Evolutionary conservation across 30 jellyfish, hydroid and myxozoan species (phyloP).

Genomic region (Morbakka virulenta): DNA sequence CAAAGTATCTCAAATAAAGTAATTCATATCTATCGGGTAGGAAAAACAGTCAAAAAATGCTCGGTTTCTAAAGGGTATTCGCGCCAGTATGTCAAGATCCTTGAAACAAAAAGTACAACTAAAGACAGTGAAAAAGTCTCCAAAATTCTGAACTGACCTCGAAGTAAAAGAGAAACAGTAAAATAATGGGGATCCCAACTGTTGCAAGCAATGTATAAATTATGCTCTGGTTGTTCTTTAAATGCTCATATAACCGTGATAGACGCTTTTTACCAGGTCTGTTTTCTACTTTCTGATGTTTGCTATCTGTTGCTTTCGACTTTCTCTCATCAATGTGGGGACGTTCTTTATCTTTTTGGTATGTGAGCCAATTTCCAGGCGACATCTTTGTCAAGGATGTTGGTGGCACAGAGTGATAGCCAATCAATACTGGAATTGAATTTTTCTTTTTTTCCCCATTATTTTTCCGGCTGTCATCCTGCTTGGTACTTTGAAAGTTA

Average conservation of each 20-base stretch:
- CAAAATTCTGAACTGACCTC: no score
- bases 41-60: no score
- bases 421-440: slow-evolving; percentile 95
- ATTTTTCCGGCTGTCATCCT: slow-evolving; percentile 6
- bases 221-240: slow-evolving; percentile 73
- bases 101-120: not conserved
- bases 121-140: not conserved
- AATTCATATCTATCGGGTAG: no score
- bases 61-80: no score
- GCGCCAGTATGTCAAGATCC: not conserved
- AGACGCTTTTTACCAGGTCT: slow-evolving; percentile 30
- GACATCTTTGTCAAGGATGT: slow-evolving; percentile 58
- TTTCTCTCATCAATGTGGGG: slow-evolving; percentile 4
- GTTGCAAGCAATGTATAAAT: slow-evolving; percentile 88
- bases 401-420: slow-evolving; percentile 96
- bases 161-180: slow-evolving; percentile 74
- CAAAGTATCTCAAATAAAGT: no score
- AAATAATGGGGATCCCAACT: slow-evolving; percentile 85
- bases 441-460: slow-evolving; percentile 33
- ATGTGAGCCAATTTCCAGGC: slow-evolving; percentile 74
- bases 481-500: slow-evolving; percentile 33
- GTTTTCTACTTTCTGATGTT: not conserved
- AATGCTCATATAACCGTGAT: slow-evolving; percentile 65
- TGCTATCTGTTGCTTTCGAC: slow-evolving; percentile 2
- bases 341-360: slow-evolving; percentile 25